Conservation (phyloP, 2,797 vertebrate genomes). For the Lepilemur ruficaudatus region DNA sequence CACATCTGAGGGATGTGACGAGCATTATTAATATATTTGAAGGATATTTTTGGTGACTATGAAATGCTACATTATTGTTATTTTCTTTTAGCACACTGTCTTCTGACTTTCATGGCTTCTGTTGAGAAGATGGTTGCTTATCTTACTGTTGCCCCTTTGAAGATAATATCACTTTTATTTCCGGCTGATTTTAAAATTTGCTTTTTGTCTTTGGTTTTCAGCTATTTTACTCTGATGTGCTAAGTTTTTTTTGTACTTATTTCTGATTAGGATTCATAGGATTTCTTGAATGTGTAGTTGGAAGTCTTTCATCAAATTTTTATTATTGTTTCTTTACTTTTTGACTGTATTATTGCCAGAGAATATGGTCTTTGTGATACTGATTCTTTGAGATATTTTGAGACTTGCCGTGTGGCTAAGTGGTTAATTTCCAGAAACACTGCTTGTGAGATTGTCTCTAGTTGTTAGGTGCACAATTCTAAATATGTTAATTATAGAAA, state of each 20-base stretch:
- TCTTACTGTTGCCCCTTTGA: background rate
- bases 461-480: background rate
- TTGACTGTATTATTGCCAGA: background rate
- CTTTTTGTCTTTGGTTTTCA: background rate
- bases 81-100: background rate
- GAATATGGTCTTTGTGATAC: background rate
- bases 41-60: background rate
- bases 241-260: background rate
- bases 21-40: background rate
- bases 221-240: background rate
- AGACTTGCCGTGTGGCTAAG: background rate
- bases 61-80: background rate
- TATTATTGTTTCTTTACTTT: background rate
- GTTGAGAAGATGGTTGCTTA: background rate
- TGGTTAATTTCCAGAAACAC: background rate
- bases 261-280: background rate
- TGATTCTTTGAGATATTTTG: background rate
- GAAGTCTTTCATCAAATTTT: background rate
- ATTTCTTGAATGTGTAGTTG: background rate
- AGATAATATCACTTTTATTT: background rate
- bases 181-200: background rate
- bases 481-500: background rate
- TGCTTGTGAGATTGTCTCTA: background rate
- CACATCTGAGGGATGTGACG: too few species aligned
- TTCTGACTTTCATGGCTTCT: background rate